Evolutionary conservation across 2,888 invertebrate genomes (phyloP), one percentile per base, ranked within the genome.

Genomic region (Eueremaeus valkanovi): DNA sequence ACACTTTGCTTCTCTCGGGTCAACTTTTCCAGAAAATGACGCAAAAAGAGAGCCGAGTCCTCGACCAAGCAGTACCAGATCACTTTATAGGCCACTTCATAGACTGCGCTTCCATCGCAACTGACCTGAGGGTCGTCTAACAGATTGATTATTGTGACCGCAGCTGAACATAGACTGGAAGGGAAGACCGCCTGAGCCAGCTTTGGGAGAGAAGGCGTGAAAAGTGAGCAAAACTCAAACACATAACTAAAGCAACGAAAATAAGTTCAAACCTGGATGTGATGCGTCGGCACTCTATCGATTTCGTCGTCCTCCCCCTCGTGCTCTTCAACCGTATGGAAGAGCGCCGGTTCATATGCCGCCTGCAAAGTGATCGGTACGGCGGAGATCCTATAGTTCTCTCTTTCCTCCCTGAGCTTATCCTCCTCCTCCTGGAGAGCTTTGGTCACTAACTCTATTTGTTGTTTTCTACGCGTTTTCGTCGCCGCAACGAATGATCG

Each of bases 31-130:
- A 99, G 86, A 66, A 99, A 94, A 82, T 97, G 96, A 16, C 97
- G 89, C 55, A 99, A 86, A 84, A 98, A 99, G 0, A 99, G 85
- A 0, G 96, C 93, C 0, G 97, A 94, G 82, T 99, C 99, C 86
- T 99, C 99, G 0, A 98, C 97, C 63, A 99, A 86, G 83, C 98
- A 99, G 78, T 91, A 91, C 98, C 98, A 98, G 80, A 98, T 94
- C 0, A 96, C 93, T 89, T 93, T 93, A 84, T 95, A 95, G 74
- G 98, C 95, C 0, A 95, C 91, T 86, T 97, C 96, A 82, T 95
- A 95, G 0, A 99, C 98, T n/a, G 93, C 91, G 66, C 91, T 91
- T 0, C 98, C 98, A 82, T 96, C 95, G 2, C 88, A 86, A 0
- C 95, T 93, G 5, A 99, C 96, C 1, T 97, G 95, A 0, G 95